Base-by-base conservation (phyloP, 2,797 vertebrate species). In the Sciaenops ocellatus region DNA sequence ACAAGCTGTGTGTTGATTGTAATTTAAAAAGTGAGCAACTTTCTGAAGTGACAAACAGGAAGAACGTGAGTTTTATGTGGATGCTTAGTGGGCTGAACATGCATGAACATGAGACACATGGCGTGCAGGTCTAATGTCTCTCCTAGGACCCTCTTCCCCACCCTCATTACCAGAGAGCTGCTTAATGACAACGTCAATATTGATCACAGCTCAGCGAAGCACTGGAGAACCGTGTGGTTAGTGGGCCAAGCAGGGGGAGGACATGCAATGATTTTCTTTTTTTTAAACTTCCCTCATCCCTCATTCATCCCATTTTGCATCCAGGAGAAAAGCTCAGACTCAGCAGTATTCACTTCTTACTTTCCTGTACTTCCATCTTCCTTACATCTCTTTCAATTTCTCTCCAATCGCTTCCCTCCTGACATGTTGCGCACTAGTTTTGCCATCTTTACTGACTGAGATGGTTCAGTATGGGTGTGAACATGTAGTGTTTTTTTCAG, bases 171-270 rank as follows among this genome's bases (percentile, higher is more conserved):
- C 85, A 83, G 85, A 85, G 92, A 93, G 90, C 91, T 86, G 89
- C 89, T 92, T 95, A 94, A 95, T 94, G 90, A 93, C 92, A 85
- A 91, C 78, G 88, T 94, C 92, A 92, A 93, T 95, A 95, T 90
- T 94, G 93, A 94, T 92, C 92, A 93, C 88, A 86, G 85, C 85
- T 88, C 89, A 89, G 90, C 74, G 72, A 92, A 85, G 91, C 84
- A 78, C 86, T 85, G 74, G 79, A 88, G 80, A 65, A 86, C 78
- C 3, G 50, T 89, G 90, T 84, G 84, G 90, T 92, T 88, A 88
- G 87, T 76, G 81, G 89, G 86, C 85, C 87, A 63, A 76, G 78
- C 63, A 57, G 52, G 56, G 69, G 69, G 67, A 84, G 76, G 78
- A 63, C 73, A 55, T 75, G 59, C 81, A 91, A 90, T 85, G 87